Conservation (phyloP, 2,797 vertebrate genomes). For the Ataeniobius toweri region DNA sequence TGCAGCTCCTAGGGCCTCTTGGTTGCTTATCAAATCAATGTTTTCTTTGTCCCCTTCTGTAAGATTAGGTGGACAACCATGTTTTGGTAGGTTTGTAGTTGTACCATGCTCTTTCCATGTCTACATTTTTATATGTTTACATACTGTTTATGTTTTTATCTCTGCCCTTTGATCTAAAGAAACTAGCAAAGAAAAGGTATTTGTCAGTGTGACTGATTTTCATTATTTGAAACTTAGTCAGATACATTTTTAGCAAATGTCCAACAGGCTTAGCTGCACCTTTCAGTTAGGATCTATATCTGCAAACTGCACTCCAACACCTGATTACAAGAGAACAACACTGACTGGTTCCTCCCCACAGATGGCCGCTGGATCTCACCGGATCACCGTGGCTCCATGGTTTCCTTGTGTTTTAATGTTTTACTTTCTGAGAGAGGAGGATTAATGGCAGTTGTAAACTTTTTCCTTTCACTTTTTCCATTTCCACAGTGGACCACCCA, state of each 20-base stretch:
- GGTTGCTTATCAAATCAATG: background rate
- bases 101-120: background rate
- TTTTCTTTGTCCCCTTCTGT: background rate
- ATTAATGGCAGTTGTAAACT: background rate
- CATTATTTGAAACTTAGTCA: no score
- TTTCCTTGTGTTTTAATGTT: background rate
- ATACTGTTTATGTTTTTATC: no score
- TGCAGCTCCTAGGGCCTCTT: background rate
- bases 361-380: background rate
- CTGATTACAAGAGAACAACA: background rate
- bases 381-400: background rate
- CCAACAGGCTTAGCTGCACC: background rate
- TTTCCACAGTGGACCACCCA: background rate
- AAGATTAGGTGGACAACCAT: background rate
- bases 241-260: background rate
- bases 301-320: background rate
- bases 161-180: no score
- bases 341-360: background rate
- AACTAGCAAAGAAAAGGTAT: background rate
- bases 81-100: background rate
- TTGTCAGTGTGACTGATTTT: background rate
- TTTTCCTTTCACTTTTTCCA: constrained; percentile 2
- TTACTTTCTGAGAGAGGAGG: background rate
- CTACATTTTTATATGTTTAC: no score
- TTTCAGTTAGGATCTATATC: background rate